A percentile compares a stretch with the other conserved stretches of the same genome.
Evolutionary conservation across 2,888 invertebrate genomes (phyloP).

Genomic region (Eupithecia subumbrata): DNA sequence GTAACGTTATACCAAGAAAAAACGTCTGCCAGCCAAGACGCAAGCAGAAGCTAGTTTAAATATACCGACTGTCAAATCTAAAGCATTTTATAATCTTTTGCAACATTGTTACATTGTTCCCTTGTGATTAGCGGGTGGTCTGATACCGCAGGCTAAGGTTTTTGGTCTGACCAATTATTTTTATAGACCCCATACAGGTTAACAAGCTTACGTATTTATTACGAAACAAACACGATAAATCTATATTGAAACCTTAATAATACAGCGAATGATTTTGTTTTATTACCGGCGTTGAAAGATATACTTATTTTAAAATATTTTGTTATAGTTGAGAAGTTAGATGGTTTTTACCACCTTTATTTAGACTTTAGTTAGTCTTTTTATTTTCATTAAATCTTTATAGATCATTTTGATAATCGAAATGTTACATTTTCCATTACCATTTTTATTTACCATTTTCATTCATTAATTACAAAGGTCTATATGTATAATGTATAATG

Average conservation of each 20-base stretch:
- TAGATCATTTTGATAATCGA: too few species aligned
- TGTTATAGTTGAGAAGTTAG: constrained; percentile 14
- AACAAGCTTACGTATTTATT: constrained; percentile 60
- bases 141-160: constrained; percentile 50
- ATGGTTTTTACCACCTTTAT: not conserved
- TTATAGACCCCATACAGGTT: constrained; percentile 52
- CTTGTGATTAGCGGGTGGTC: constrained; percentile 54
- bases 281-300: constrained; percentile 45
- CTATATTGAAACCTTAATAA: constrained; percentile 63
- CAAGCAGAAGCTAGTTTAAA: not conserved
- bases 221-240: constrained; percentile 68
- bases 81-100: constrained; percentile 1
- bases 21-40: not conserved
- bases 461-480: too few species aligned
- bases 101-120: not conserved
- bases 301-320: constrained; percentile 38
- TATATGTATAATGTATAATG: too few species aligned
- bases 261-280: constrained; percentile 48
- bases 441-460: too few species aligned
- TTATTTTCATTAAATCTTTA: too few species aligned
- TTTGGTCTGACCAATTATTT: constrained; percentile 56
- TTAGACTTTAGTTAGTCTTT: too few species aligned
- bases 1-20: not conserved
- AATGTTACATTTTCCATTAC: too few species aligned
- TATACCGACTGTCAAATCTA: not conserved